Evolutionary conservation across 2,797 vertebrate genomes (phyloP), one percentile per base, ranked within the genome.

Genomic region (Acrossocheilus wenchowensis): DNA sequence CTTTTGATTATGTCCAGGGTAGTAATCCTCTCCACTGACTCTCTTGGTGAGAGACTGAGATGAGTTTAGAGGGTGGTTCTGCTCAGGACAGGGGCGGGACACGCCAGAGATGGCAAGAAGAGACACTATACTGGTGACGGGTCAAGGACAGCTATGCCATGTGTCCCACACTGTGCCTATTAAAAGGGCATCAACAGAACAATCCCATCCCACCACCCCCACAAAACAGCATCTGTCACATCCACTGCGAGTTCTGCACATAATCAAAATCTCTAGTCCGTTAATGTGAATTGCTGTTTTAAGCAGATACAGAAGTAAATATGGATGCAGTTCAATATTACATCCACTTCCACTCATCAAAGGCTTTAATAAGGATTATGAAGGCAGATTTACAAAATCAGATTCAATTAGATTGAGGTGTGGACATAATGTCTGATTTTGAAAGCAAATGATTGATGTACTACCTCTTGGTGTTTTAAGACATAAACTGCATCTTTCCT

Each of bases 191-290:
- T 87, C 86, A 57, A 73, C 82, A 73, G 77, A 87, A 92, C 94
- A 93, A 89, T 92, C 90, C 81, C 36, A 36, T 48, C 39, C 72
- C 86, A 19, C 74, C 52, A 30, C 54, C 45, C 90, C n/a, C 48
- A 81, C 77, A 82, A 30, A 88, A 85, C 17, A 87, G 75, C 85
- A 91, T 92, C 90, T 89, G 89, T 91, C 82, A 86, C 85, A 81
- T 88, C 91, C 91, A 90, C 91, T 90, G 92, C 84, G 79, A 54
- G 41, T 82, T 85, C 81, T 41, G 82, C 81, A 77, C 5, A 9
- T 77, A 26, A 54, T 82, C 64, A 43, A 34, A 87, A 86, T 87
- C 82, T 74, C 10, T 30, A 17, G 41, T n/a, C 50, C n/a, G 54
- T 69, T 69, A 54, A 78, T 78, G 23, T 9, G 10, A 43, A 69